Percentiles rank a stretch among this genome's conserved stretches.
Conservation (phyloP, 30 jellyfish, hydroid and myxozoan species). For the Aurelia aurita complex sp. Pacific region DNA sequence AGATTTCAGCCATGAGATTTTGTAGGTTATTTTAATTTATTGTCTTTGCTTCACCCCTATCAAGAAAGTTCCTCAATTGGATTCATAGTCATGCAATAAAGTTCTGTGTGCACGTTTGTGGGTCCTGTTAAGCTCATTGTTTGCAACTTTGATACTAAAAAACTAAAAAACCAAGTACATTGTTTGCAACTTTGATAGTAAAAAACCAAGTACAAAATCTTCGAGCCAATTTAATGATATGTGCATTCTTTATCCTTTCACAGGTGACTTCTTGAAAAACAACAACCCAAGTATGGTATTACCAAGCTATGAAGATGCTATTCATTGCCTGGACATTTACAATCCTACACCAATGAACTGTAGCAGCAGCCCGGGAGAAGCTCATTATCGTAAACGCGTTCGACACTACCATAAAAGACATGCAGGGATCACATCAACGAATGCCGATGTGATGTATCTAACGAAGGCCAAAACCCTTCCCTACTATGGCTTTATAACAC, state of each 20-base stretch:
- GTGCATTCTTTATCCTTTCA: neutral
- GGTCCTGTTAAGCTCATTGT: no score
- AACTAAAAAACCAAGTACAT: no score
- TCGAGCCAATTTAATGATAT: neutral
- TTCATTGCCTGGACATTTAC: conserved; percentile 20
- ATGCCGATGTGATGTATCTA: conserved; percentile 29
- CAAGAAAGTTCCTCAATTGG: no score
- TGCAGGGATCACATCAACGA: conserved; percentile 8
- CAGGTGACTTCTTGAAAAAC: conserved; percentile 18
- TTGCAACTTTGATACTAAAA: no score
- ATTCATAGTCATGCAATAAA: no score
- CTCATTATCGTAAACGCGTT: conserved; percentile 33
- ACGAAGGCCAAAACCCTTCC: conserved; percentile 25
- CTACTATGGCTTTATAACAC: conserved; percentile 24
- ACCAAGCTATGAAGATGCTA: conserved; percentile 28
- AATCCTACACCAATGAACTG: conserved; percentile 55
- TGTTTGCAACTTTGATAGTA: neutral
- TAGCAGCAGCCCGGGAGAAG: conserved; percentile 36
- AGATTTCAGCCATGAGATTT: no score
- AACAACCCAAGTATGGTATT: neutral
- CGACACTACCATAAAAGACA: conserved; percentile 22
- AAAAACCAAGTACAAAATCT: neutral
- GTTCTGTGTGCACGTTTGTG: no score
- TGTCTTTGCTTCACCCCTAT: no score
- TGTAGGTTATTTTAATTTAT: no score